These are phyloP conservation scores for Gallinago undulata DNA, from an alignment of 2,113 vertebrate species.

Conservation along the genomic window DNA sequence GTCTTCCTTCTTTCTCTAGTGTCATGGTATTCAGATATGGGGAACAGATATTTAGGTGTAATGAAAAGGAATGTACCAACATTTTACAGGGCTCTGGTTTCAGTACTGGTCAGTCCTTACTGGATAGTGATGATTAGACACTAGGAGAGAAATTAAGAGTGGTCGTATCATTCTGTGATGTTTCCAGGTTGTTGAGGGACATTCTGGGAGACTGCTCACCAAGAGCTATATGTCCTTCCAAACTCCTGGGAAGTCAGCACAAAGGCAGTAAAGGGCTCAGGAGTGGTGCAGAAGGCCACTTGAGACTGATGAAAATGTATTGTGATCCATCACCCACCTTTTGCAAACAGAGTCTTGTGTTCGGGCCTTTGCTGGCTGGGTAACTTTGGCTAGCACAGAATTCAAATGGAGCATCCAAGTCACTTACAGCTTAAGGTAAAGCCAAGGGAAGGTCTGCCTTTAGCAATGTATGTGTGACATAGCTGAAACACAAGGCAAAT, in stretches of 20 bases:
- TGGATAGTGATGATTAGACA: background rate
- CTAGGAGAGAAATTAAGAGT: background rate
- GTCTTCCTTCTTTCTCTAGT: background rate
- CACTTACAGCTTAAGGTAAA: background rate
- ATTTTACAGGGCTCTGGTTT: background rate
- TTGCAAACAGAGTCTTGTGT: background rate
- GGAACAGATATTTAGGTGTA: background rate
- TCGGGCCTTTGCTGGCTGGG: accelerated
- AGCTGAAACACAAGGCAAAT: accelerated
- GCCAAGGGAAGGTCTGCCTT: background rate
- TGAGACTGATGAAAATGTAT: background rate
- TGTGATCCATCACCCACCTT: background rate
- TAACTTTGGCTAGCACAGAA: background rate
- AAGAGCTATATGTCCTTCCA: background rate
- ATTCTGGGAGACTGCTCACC: accelerated
- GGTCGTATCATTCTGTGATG: background rate
- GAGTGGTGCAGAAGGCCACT: background rate
- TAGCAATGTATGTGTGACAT: background rate
- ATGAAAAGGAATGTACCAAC: background rate
- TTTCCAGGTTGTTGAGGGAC: background rate
- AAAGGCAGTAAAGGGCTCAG: background rate
- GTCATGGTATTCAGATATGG: background rate
- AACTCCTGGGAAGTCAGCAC: background rate
- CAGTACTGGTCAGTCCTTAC: background rate
- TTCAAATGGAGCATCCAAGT: background rate